A percentile compares a stretch with the other conserved stretches of the same genome.
These are phyloP conservation scores for Alosa alosa DNA, from an alignment of 2,113 vertebrate genomes.

Conservation along the genomic window DNA sequence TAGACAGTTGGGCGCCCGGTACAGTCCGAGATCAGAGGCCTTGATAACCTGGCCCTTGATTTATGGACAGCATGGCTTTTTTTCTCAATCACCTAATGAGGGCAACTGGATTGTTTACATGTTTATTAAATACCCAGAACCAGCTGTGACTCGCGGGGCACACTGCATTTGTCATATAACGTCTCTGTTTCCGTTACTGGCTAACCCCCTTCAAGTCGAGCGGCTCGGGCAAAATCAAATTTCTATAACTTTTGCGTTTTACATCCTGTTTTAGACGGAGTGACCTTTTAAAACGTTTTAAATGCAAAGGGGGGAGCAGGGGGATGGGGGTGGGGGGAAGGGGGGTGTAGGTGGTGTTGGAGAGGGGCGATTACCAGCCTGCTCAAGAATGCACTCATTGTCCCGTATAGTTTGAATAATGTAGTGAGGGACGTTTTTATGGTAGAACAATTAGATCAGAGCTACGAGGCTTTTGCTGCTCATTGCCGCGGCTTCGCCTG, in stretches of 20 bases:
- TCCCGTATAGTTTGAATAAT: slow-evolving; percentile 14
- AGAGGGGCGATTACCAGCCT: neutral
- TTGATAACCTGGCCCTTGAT: slow-evolving; percentile 94
- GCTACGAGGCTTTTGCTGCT: neutral
- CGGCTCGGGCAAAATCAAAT: slow-evolving; percentile 11
- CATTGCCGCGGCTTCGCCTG: neutral
- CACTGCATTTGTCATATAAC: slow-evolving; percentile 73
- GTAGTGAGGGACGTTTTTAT: slow-evolving; percentile 8
- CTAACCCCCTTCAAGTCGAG: neutral
- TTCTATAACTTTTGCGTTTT: slow-evolving; percentile 8
- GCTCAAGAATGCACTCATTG: slow-evolving; percentile 14
- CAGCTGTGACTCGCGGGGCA: slow-evolving; percentile 77
- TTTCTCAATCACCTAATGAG: slow-evolving; percentile 91
- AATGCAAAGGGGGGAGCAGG: neutral
- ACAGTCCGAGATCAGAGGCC: slow-evolving; percentile 92
- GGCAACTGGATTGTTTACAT: slow-evolving; percentile 93
- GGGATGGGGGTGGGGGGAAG: neutral
- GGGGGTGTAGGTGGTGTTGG: neutral
- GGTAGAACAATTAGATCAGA: slow-evolving; percentile 5
- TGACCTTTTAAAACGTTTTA: slow-evolving; percentile 20
- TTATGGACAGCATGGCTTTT: slow-evolving; percentile 84
- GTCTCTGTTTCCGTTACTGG: slow-evolving; percentile 71
- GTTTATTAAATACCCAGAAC: slow-evolving; percentile 98
- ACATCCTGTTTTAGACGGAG: neutral
- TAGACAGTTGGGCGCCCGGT: slow-evolving; percentile 96